phyloP scores from a whole-genome alignment of 1,140 invertebrate genomes.

The Drosophila bifasciata region DNA sequence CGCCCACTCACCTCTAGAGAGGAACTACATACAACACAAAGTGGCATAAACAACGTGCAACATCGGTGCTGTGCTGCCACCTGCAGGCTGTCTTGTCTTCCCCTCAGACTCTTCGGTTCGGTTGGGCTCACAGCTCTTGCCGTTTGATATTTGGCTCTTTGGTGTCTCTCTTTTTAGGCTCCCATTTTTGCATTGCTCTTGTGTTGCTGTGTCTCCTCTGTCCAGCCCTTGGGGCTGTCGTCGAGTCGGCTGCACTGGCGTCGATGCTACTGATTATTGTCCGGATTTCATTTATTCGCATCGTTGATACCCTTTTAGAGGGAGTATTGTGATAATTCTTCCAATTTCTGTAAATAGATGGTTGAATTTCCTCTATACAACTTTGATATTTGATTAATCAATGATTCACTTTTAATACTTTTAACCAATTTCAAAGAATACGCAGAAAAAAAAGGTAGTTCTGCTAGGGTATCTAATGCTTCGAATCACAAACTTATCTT shows the following conservation, averaged over 20 bases:
- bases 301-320: too few relatives aligned
- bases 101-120: slow-evolving; percentile 5
- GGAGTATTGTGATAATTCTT: too few relatives aligned
- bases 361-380: too few relatives aligned
- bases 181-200: slow-evolving; percentile 26
- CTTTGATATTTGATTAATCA: too few relatives aligned
- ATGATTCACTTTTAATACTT: too few relatives aligned
- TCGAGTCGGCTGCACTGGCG: neutral
- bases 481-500: too few relatives aligned
- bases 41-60: slow-evolving; percentile 32
- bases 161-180: slow-evolving; percentile 41
- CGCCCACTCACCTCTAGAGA: neutral
- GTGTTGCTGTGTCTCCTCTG: neutral
- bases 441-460: too few relatives aligned
- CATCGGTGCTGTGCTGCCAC: slow-evolving; percentile 43
- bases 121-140: slow-evolving; percentile 24
- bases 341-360: too few relatives aligned
- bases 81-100: slow-evolving; percentile 58
- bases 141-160: slow-evolving; percentile 37
- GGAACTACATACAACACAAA: neutral
- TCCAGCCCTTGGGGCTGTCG: neutral
- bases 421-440: too few relatives aligned
- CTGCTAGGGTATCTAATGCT: too few relatives aligned
- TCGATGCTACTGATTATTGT: slow-evolving; percentile 7
- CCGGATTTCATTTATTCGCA: too few relatives aligned